phyloP scores from a whole-genome alignment of 2,797 vertebrate species.

The Oryzias sinensis region DNA sequence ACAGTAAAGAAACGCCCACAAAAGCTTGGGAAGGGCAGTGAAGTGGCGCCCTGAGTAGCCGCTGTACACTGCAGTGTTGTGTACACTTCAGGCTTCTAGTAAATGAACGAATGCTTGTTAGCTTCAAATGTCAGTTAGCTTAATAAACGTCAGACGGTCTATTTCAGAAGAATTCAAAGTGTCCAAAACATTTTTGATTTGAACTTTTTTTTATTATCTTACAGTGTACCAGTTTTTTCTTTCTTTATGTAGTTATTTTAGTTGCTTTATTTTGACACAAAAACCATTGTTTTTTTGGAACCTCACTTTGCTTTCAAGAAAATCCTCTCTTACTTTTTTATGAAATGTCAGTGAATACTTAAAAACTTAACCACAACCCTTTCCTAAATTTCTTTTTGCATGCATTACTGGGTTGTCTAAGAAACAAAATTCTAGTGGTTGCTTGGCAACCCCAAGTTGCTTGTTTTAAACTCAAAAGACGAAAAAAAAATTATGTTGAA shows the following conservation, averaged over 20 bases:
- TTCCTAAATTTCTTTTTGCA: constrained; percentile 17
- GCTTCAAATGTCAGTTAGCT: not conserved
- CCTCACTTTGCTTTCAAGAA: constrained; percentile 5
- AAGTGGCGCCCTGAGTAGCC: constrained; percentile 20
- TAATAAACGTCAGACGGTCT: too few species aligned
- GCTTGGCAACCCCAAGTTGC: constrained; percentile 36
- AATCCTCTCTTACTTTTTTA: too few species aligned
- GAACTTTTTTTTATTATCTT: too few species aligned
- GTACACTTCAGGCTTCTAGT: not conserved
- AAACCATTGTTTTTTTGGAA: not conserved
- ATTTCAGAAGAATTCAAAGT: too few species aligned
- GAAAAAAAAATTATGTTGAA: constrained; percentile 11
- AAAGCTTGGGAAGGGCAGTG: not conserved
- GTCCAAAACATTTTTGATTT: too few species aligned
- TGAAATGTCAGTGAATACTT: too few species aligned
- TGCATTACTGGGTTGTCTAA: constrained; percentile 3
- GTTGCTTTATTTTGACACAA: too few species aligned
- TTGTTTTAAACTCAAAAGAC: constrained; percentile 10
- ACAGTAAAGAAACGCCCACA: constrained; percentile 15
- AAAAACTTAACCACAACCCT: constrained; percentile 1
- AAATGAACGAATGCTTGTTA: constrained; percentile 4
- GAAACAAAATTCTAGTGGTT: constrained; percentile 29
- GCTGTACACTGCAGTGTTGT: not conserved
- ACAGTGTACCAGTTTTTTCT: too few species aligned
- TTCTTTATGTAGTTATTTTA: too few species aligned